A percentile compares a stretch with the other conserved stretches of the same genome.
These are phyloP conservation scores for Epizoanthus scotinus DNA, from an alignment of 92 coral and sea anemone genomes.

Conservation along the genomic window DNA sequence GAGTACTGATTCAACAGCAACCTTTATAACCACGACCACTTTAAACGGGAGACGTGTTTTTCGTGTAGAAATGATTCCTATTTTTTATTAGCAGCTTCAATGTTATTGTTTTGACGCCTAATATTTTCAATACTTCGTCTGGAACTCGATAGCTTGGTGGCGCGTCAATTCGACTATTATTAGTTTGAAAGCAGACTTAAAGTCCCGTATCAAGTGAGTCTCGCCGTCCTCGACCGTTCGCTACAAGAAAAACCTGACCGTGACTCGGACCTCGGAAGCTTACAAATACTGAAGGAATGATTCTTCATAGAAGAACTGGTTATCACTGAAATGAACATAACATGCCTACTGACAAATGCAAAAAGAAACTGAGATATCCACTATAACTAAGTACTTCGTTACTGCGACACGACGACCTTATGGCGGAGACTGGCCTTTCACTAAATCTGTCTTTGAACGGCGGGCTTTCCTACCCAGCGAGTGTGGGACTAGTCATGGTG, in stretches of 20 bases:
- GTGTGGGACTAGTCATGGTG: slow-evolving; percentile 36
- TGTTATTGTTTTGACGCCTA: not conserved
- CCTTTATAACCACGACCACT: not conserved
- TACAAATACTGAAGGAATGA: not conserved
- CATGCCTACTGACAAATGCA: no score
- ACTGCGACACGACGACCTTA: not conserved
- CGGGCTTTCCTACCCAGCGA: slow-evolving; percentile 15
- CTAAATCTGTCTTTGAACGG: slow-evolving; percentile 19
- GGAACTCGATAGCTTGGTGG: slow-evolving; percentile 19
- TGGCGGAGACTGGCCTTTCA: slow-evolving; percentile 8
- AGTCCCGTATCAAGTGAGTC: slow-evolving; percentile 31
- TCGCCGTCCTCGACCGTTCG: not conserved
- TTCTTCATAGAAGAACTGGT: no score
- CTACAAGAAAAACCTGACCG: slow-evolving; percentile 13
- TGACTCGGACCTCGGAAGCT: not conserved
- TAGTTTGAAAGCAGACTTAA: not conserved
- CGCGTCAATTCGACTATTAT: slow-evolving; percentile 24
- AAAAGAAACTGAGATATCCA: no score
- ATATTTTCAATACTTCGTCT: slow-evolving; percentile 1
- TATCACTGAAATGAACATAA: no score
- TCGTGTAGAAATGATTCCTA: not conserved
- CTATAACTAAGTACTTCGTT: no score
- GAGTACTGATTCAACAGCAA: not conserved
- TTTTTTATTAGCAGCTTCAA: slow-evolving; percentile 8
- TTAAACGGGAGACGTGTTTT: not conserved